Percentiles rank a stretch among this genome's conserved stretches.
phyloP scores from a whole-genome alignment of 2,888 invertebrate genomes.

The Acleris emargana region DNA sequence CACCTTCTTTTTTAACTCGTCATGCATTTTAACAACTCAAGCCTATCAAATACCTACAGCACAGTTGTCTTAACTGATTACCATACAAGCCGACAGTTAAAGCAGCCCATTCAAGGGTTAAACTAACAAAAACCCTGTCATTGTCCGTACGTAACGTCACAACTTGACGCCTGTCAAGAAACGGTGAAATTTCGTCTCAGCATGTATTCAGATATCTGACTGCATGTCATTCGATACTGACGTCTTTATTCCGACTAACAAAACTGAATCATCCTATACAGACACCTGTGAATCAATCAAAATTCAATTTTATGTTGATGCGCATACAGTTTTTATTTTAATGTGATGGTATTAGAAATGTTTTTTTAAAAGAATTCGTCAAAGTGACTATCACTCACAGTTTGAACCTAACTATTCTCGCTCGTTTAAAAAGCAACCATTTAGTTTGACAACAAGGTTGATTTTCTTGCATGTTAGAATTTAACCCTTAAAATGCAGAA shows the following conservation, averaged over 20 bases:
- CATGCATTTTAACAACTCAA: slow-evolving; percentile 21
- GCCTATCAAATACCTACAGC: slow-evolving; percentile 27
- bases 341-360: slow-evolving; percentile 25
- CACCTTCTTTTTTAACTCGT: slow-evolving; percentile 22
- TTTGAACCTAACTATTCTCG: slow-evolving; percentile 52
- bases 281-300: slow-evolving; percentile 31
- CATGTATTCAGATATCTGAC: slow-evolving; percentile 68
- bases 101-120: slow-evolving; percentile 47
- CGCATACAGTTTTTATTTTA: slow-evolving; percentile 36
- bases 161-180: slow-evolving; percentile 63
- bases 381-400: slow-evolving; percentile 70
- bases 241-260: slow-evolving; percentile 68
- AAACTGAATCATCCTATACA: slow-evolving; percentile 46
- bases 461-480: slow-evolving; percentile 41
- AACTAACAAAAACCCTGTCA: slow-evolving; percentile 59
- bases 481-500: slow-evolving; percentile 53
- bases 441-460: slow-evolving; percentile 31
- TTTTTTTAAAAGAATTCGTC: slow-evolving; percentile 72
- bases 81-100: slow-evolving; percentile 23
- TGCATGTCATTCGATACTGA: slow-evolving; percentile 78
- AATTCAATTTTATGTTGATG: slow-evolving; percentile 41
- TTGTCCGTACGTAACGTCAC: slow-evolving; percentile 52
- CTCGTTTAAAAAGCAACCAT: slow-evolving; percentile 44
- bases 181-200: slow-evolving; percentile 76
- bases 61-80: slow-evolving; percentile 36